phyloP scores from a whole-genome alignment of 2,113 vertebrate species.

The Hipposideros armiger region DNA sequence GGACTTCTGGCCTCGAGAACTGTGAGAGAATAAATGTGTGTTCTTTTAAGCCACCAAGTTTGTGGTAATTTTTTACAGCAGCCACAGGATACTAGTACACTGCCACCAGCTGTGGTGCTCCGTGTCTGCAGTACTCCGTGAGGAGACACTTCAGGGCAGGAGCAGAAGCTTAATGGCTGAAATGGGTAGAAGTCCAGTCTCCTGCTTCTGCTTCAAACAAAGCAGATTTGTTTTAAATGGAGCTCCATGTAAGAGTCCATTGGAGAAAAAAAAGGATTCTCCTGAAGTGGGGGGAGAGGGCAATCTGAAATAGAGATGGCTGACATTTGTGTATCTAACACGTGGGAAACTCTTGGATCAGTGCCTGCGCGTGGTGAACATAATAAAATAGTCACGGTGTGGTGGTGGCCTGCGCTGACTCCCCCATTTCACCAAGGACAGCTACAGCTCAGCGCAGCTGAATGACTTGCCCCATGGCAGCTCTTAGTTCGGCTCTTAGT shows the following conservation, averaged over 20 bases:
- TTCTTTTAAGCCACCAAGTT: background rate
- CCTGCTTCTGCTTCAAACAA: background rate
- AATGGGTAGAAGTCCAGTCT: background rate
- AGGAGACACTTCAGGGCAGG: too few relatives aligned
- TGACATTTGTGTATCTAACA: background rate
- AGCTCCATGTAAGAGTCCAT: background rate
- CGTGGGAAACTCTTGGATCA: background rate
- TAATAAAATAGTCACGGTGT: background rate
- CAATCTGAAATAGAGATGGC: background rate
- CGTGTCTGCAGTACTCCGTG: accelerated
- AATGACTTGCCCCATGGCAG: background rate
- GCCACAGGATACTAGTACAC: too few relatives aligned
- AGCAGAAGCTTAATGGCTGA: background rate
- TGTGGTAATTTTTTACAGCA: background rate
- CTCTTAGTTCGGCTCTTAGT: background rate
- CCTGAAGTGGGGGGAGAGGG: background rate
- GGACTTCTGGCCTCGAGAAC: background rate
- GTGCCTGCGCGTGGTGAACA: background rate
- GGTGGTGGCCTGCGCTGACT: background rate
- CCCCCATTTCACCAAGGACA: background rate
- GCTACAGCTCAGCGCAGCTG: background rate
- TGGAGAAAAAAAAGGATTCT: background rate
- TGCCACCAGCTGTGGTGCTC: accelerated
- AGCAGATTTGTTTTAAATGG: background rate
- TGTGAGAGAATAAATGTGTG: background rate